Evolutionary conservation across 2,888 invertebrate genomes (phyloP), one percentile per base, ranked within the genome.

Genomic region (Dasypolia templi): DNA sequence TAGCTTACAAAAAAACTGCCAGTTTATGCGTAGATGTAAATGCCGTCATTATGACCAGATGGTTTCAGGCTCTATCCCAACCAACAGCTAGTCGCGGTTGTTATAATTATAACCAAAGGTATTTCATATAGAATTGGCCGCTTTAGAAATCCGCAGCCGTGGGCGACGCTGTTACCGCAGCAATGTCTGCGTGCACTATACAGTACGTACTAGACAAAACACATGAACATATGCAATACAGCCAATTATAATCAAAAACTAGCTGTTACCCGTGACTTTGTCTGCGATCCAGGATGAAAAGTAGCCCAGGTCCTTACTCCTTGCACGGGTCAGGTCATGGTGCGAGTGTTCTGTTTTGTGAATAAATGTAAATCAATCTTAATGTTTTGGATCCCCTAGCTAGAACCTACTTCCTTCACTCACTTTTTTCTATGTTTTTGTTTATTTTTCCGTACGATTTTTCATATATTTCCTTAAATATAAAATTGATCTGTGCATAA

Each of bases 71-170:
- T 22, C 29, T 14, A 46, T 6, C 58, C 19, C 14, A 7, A 44
- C 59, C 49, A 51, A 29, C n/a, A 22, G 35, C 58, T 32, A 42
- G 29, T 64, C 44, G 46, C 46, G 79, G 39, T 64, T 53, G 19
- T 29, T 42, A 65, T 77, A 32, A 65, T 72, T 49, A 59, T 51
- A 53, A 59, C 59, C 59, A 79, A 53, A 64, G 29, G 39, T 79
- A 72, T 64, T 79, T 64, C 63, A 79, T 49, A 79, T 64, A 64
- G 35, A 49, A 42, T 46, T 69, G n/a, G 32, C 46, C 32, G 39
- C 53, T 62, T n/a, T n/a, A 59, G 61, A 26, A 22, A 17, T n/a
- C 70, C 69, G 39, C 70, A 49, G 32, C 49, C 51, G 51, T 61
- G 59, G 72, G 32, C 58, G 22, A 46, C 1, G 35, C 26, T 79